Evolutionary conservation across 2,888 invertebrate genomes (phyloP), one percentile per base, ranked within the genome.

Genomic region (Dolomedes plantarius): DNA sequence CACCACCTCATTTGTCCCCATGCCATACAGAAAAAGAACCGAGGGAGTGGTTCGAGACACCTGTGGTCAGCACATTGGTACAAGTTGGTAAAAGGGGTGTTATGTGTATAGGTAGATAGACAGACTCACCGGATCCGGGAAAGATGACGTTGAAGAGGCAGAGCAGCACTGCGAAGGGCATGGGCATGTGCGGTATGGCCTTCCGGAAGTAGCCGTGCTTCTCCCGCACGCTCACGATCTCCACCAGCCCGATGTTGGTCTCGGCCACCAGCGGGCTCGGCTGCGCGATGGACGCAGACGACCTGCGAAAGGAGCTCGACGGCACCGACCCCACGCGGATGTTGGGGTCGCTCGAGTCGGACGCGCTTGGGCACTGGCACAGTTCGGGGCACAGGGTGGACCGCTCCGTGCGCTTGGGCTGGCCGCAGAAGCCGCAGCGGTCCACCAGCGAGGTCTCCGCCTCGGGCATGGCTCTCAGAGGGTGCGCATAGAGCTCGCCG

Each of bases 171-270:
- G 93, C 92, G 27, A 92, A 73, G 1, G 91, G 90, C 19, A 92
- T 88, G 0, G 92, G 92, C 92, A 93, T 92, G 62, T 90, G 90
- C 0, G 93, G 93, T 67, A 92, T 92, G n/a, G 92, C 91, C 74
- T 91, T 91, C 87, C 92, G 90, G 73, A 89, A 89, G 46, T 86
- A 76, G 9, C 89, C 88, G 56, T 89, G 89, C 64, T 87, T 87
- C 39, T 87, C 87, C 5, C 87, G 76, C 27, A 87, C 76, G 73
- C 87, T 81, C 13, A 87, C 77, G 6, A 87, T 81, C 29, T 87
- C 87, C 1, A 80, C 11, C 41, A 77, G 72, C 11, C 77, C 75
- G 23, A 56, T 1, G 11, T 56, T 56, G 27, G 56, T 73, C 11
- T 62, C 50, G 5, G 56, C 23, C 0, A 7, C 13, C 11, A 16